phyloP scores from a whole-genome alignment of 2,113 vertebrate species.

The Bubalus kerabau region DNA sequence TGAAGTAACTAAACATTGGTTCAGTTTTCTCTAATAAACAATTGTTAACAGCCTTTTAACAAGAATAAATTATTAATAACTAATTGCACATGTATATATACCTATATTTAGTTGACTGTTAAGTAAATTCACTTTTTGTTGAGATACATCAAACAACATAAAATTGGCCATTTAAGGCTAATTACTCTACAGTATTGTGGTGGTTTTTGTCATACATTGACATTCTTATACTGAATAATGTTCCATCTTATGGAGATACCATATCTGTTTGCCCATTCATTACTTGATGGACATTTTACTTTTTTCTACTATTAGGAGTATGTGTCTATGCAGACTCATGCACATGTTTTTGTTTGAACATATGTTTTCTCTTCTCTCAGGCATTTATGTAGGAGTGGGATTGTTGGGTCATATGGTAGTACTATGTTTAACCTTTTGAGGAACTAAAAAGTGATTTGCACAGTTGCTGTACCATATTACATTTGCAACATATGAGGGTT shows the following conservation, averaged over 20 bases:
- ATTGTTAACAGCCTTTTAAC: not conserved
- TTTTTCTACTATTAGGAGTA: not conserved
- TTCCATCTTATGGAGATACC: not conserved
- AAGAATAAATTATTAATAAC: not conserved
- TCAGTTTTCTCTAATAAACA: not conserved
- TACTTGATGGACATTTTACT: not conserved
- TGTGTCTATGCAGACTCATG: not conserved
- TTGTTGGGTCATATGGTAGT: not conserved
- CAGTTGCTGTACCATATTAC: not conserved
- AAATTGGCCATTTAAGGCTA: not conserved
- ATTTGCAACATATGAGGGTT: not conserved
- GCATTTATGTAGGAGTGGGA: not conserved
- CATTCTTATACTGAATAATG: not conserved
- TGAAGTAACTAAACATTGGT: not conserved
- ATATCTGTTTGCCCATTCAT: not conserved
- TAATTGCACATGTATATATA: not conserved
- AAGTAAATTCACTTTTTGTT: not conserved
- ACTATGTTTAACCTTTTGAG: not conserved
- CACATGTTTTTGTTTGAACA: not conserved
- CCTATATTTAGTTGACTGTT: not conserved
- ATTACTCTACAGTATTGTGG: not conserved
- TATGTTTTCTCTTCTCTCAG: not conserved
- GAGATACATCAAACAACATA: not conserved
- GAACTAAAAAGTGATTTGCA: not conserved
- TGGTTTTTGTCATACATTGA: not conserved